Conservation (phyloP, 2,797 vertebrate species). For the Myoxocephalus aenaeus region DNA sequence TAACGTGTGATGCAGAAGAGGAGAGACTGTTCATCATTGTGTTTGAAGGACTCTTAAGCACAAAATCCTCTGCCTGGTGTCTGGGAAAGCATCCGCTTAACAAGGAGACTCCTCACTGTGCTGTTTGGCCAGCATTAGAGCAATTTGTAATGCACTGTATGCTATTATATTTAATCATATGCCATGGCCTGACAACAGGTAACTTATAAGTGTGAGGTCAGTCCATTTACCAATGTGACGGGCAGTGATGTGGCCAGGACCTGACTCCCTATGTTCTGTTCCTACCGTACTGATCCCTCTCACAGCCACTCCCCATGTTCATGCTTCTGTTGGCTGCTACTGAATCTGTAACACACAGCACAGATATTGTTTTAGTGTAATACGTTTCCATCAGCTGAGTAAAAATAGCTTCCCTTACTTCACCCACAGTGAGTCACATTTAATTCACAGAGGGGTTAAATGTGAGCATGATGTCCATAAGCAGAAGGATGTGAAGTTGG, state of each 20-base stretch:
- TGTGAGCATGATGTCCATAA: slow-evolving; percentile 81
- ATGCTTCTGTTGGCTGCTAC: slow-evolving; percentile 39
- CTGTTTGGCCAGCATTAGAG: slow-evolving; percentile 10
- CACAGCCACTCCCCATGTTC: slow-evolving; percentile 10
- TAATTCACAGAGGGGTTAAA: slow-evolving; percentile 85
- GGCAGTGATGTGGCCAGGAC: background rate
- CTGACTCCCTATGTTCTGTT: background rate
- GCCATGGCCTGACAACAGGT: slow-evolving; percentile 19
- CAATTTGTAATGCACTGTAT: background rate
- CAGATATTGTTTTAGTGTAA: slow-evolving; percentile 34
- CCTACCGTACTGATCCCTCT: slow-evolving; percentile 15
- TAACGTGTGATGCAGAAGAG: slow-evolving; percentile 12
- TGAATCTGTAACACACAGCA: slow-evolving; percentile 14
- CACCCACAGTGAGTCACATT: slow-evolving; percentile 55
- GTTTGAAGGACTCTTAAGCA: slow-evolving; percentile 2
- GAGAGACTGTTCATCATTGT: slow-evolving; percentile 13
- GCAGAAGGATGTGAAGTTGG: slow-evolving; percentile 90
- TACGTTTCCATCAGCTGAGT: slow-evolving; percentile 58
- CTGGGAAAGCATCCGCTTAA: slow-evolving; percentile 4
- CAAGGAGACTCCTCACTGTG: background rate
- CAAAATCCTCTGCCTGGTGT: slow-evolving; percentile 9
- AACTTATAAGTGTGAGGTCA: slow-evolving; percentile 1
- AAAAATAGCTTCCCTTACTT: slow-evolving; percentile 57
- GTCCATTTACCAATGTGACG: background rate
- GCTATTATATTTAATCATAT: slow-evolving; percentile 1